These are phyloP conservation scores for Galleria mellonella DNA, from an alignment of 1,140 invertebrate species.

Conservation along the genomic window DNA sequence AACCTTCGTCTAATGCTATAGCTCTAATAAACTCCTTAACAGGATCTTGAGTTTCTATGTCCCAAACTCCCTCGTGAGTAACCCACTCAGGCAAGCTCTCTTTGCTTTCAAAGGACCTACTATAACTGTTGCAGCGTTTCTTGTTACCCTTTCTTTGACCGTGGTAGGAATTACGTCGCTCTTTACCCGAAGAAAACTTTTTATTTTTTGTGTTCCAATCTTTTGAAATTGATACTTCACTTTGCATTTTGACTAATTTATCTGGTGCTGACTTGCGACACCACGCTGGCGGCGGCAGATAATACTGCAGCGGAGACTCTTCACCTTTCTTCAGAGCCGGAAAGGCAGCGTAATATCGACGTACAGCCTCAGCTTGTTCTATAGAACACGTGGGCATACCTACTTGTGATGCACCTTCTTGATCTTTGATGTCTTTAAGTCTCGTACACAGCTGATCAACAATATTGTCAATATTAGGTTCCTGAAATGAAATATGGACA, in stretches of 20 bases:
- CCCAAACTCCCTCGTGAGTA: slow-evolving; percentile 68
- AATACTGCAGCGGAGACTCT: slow-evolving; percentile 62
- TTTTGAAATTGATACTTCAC: slow-evolving; percentile 49
- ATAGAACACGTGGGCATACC: slow-evolving; percentile 65
- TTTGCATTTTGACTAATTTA: slow-evolving; percentile 57
- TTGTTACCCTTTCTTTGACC: slow-evolving; percentile 54
- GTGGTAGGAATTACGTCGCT: slow-evolving; percentile 65
- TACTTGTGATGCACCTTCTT: slow-evolving; percentile 44
- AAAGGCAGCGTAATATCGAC: slow-evolving; percentile 73
- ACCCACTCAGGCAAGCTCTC: slow-evolving; percentile 71
- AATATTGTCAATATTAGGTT: slow-evolving; percentile 60
- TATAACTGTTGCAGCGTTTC: slow-evolving; percentile 59
- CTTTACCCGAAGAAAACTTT: slow-evolving; percentile 46
- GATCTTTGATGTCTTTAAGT: slow-evolving; percentile 62
- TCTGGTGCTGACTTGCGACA: slow-evolving; percentile 47
- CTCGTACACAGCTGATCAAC: slow-evolving; percentile 60
- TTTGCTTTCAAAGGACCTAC: slow-evolving; percentile 57
- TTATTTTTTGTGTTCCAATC: slow-evolving; percentile 62
- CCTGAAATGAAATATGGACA: slow-evolving; percentile 42
- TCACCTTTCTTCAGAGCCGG: slow-evolving; percentile 67
- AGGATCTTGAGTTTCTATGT: slow-evolving; percentile 68
- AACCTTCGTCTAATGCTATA: slow-evolving; percentile 66
- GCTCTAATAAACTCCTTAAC: slow-evolving; percentile 68
- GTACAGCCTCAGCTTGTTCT: slow-evolving; percentile 69
- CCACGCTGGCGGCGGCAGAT: slow-evolving; percentile 62